Evolutionary conservation across 2,888 invertebrate species (phyloP), one percentile per base, ranked within the genome.

Genomic region (Drosophila siamana): DNA sequence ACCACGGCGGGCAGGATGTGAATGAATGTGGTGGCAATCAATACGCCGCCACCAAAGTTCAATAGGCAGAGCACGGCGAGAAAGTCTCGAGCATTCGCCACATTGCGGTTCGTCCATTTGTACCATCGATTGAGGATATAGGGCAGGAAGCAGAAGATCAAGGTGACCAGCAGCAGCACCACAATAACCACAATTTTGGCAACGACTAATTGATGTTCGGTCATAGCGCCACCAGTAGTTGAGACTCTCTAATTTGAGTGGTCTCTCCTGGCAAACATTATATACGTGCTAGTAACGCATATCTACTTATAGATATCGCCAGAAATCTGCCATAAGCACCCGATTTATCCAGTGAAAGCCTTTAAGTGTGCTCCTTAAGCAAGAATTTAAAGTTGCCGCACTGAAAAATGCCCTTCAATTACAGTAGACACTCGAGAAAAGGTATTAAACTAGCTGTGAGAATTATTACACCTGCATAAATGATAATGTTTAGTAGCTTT

Each of bases 31-130:
- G 97, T 97, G 69, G 95, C 95, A 48, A 97, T 93, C 11, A 97
- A 92, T 0, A 97, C 96, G n/a, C 97, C 97, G 11, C 97, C 97
- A 9, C 97, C 97, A 76, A 97, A 95, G 5, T 96, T 95, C 11
- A 97, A 92, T 30, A 96, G 91, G n/a, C 95, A 92, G 83, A 94
- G 93, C 8, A 95, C 94, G 9, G 94, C 84, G 36, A 80, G 90
- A 8, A 90, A 90, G 0, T 91, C 90, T 8, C 90, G 82, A 0
- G 91, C 83, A 71, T 89, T 88, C 26, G 82, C 74, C 56, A 88
- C 77, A 13, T 68, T 79, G 0, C 89, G 81, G 2, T 52, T 51
- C 2, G 93, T 94, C 95, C 95, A 95, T 41, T 94, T 93, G 82
- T 95, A 94, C 91, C 93, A 94, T 80, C 92, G 94, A 33, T 95